These are phyloP conservation scores for Herpetotheres cachinnans DNA, from an alignment of 2,113 vertebrate species.

Conservation along the genomic window DNA sequence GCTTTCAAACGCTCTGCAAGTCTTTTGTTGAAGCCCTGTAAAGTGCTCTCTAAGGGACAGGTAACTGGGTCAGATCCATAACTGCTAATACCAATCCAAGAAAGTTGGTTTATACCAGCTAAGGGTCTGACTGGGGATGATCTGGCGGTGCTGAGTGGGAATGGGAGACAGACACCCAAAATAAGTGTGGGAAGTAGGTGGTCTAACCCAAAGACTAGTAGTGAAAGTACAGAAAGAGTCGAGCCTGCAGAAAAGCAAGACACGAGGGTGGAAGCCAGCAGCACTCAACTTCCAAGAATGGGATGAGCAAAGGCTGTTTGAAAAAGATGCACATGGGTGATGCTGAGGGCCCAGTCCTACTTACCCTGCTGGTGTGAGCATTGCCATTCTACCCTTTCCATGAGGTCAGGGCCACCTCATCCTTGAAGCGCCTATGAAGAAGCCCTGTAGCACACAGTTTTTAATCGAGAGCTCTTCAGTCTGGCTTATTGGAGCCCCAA, in stretches of 20 bases:
- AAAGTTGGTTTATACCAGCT: not conserved
- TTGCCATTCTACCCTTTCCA: not conserved
- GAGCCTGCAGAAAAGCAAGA: not conserved
- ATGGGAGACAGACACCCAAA: not conserved
- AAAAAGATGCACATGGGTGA: fast-evolving
- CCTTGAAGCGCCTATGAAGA: not conserved
- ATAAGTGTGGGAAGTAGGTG: not conserved
- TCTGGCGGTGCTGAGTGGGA: not conserved
- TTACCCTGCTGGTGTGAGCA: not conserved
- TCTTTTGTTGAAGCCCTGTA: not conserved
- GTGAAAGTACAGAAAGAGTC: not conserved
- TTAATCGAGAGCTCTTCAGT: not conserved
- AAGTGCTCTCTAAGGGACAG: not conserved
- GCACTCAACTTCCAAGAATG: not conserved
- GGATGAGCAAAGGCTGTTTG: not conserved
- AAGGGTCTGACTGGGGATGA: not conserved
- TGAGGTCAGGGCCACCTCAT: not conserved
- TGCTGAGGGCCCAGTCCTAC: not conserved
- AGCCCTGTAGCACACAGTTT: not conserved
- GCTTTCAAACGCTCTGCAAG: not conserved
- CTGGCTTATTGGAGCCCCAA: not conserved
- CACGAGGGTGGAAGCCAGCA: not conserved
- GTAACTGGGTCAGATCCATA: not conserved
- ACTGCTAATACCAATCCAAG: not conserved
- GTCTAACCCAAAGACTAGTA: not conserved